Base-by-base conservation (phyloP, 2,888 invertebrate genomes). In the Shargacucullia verbasci region DNA sequence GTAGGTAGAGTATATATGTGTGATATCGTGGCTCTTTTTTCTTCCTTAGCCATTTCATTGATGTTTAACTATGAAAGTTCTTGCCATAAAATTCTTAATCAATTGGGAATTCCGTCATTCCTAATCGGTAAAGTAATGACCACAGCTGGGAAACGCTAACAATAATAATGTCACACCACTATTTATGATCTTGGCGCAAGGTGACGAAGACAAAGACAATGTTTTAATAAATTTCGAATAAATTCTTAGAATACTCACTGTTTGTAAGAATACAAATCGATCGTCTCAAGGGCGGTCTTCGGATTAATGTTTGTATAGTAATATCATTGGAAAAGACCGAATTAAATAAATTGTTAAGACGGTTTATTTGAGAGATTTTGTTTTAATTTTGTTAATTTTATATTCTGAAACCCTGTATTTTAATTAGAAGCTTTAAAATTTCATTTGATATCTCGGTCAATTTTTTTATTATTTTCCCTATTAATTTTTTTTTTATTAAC, bases 161-260 rank as follows among this genome's bases (percentile, higher is more conserved):
- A 62, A 63, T 59, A 55, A 63, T 31, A 41, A 60, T 47, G 63
- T 55, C 56, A 59, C 67, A 61, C 34, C 45, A 50, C 50, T 68
- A 70, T 73, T 73, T 49, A 67, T 49, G 61, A 52, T 59, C 37
- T 68, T 62, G 70, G 63, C 63, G 50, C 56, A 52, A 59, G 61
- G 15, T 58, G 37, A 47, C 20, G 39, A 53, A 53, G 53, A 70
- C 58, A 64, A 53, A 53, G 53, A 70, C 58, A 64, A 61, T 57
- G 63, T 59, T 63, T 64, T 33, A 61, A 27, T 50, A 41, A 55
- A 58, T 56, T 50, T 56, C 11, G 11, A 29, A 67, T 46, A 57
- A 58, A 73, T 61, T 63, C 54, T 59, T 46, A 47, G 45, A 59
- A 61, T 67, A 59, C 14, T 20, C 10, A 1, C 10, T 11, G 41